A percentile compares a stretch with the other conserved stretches of the same genome.
Evolutionary conservation across 2,113 vertebrate genomes (phyloP).

Genomic region (Perognathus longimembris): DNA sequence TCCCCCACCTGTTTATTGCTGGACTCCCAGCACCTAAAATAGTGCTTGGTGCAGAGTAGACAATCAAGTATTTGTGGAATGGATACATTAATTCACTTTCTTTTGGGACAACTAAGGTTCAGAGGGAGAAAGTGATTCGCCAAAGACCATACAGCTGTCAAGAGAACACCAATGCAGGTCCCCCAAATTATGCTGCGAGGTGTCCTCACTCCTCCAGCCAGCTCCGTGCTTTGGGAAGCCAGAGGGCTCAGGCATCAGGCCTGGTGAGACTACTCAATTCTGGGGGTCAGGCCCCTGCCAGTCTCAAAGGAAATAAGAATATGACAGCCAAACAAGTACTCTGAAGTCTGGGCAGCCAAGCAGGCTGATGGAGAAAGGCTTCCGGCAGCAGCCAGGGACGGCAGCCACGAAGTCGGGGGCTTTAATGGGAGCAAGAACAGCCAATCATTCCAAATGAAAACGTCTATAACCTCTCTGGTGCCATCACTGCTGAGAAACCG

Average conservation of each 20-base stretch:
- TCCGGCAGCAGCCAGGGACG: constrained; percentile 23
- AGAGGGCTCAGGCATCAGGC: neutral
- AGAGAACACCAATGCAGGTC: neutral
- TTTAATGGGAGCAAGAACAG: constrained; percentile 69
- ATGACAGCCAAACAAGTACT: neutral
- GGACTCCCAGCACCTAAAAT: neutral
- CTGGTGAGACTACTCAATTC: neutral
- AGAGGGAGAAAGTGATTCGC: neutral
- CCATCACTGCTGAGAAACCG: constrained; percentile 63
- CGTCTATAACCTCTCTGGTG: constrained; percentile 75
- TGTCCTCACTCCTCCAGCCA: neutral
- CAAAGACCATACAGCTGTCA: constrained; percentile 1
- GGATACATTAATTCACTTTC: neutral
- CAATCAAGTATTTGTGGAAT: neutral
- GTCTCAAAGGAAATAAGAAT: neutral
- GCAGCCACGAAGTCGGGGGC: constrained; percentile 63
- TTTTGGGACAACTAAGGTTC: constrained; percentile 13
- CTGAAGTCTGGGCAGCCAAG: constrained; percentile 12
- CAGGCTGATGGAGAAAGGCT: constrained; percentile 8
- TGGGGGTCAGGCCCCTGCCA: neutral
- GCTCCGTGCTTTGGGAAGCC: neutral
- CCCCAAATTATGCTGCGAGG: neutral
- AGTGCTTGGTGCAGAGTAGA: neutral
- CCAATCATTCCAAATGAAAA: constrained; percentile 76
- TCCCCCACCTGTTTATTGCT: neutral